A percentile compares a stretch with the other conserved stretches of the same genome.
phyloP scores from a whole-genome alignment of 2,797 vertebrate species.

The Catostomus latipinnis region DNA sequence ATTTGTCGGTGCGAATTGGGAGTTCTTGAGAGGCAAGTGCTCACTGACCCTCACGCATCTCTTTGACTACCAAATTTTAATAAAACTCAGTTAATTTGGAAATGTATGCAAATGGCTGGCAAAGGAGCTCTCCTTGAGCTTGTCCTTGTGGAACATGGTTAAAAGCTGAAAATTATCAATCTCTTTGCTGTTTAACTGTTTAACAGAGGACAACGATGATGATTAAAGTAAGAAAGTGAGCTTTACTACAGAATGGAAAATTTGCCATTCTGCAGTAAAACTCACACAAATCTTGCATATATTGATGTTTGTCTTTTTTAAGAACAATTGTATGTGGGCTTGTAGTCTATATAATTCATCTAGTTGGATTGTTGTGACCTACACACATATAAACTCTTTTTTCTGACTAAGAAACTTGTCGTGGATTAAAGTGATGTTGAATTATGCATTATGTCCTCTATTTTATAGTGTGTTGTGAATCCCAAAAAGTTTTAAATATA shows the following conservation, averaged over 20 bases:
- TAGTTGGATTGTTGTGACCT: too few species aligned
- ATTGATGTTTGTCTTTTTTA: too few species aligned
- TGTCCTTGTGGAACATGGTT: constrained; percentile 36
- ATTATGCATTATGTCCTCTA: background rate
- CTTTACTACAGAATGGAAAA: too few species aligned
- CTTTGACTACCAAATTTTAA: constrained; percentile 58
- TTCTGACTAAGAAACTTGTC: background rate
- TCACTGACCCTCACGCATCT: constrained; percentile 56
- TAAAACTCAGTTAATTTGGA: constrained; percentile 53
- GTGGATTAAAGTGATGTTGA: background rate
- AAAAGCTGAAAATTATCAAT: constrained; percentile 38
- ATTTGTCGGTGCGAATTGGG: constrained; percentile 48
- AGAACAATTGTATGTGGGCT: too few species aligned
- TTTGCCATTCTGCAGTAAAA: too few species aligned
- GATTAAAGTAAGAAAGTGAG: too few species aligned
- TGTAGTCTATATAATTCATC: too few species aligned
- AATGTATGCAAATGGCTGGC: constrained; percentile 43
- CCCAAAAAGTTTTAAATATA: background rate
- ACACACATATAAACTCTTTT: too few species aligned
- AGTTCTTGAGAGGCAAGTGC: constrained; percentile 54
- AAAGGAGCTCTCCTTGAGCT: constrained; percentile 36
- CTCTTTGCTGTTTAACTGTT: constrained; percentile 5
- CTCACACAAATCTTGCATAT: too few species aligned
- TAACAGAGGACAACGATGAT: background rate
- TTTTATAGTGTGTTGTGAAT: background rate